Conservation (phyloP, 2,888 invertebrate genomes). For the Conomelus anceps region DNA sequence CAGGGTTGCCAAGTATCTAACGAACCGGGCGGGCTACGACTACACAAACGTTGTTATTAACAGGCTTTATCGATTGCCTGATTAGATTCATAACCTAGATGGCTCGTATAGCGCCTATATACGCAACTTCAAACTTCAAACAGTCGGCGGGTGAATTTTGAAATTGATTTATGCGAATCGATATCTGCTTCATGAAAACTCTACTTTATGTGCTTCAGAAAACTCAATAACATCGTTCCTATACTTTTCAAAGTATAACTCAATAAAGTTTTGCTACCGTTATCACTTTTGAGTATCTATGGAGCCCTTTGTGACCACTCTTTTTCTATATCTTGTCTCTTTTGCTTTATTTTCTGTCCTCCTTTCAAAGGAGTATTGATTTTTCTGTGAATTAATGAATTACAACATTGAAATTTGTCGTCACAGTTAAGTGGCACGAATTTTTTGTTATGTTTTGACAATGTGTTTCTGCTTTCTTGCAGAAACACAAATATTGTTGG, state of each 20-base stretch:
- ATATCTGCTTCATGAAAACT: too few relatives aligned
- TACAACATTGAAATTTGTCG: too few relatives aligned
- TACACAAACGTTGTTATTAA: neutral
- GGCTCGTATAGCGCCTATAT: too few relatives aligned
- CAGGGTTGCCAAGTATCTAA: neutral
- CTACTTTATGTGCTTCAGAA: too few relatives aligned
- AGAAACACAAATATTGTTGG: too few relatives aligned
- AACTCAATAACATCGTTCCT: neutral
- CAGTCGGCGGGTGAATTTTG: neutral
- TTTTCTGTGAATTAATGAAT: too few relatives aligned
- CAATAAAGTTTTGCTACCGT: neutral
- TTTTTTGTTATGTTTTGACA: too few relatives aligned
- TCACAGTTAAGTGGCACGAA: too few relatives aligned
- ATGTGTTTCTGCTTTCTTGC: too few relatives aligned
- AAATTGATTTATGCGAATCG: neutral
- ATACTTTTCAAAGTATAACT: neutral
- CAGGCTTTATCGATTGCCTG: neutral
- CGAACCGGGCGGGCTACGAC: neutral
- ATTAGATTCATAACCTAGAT: neutral
- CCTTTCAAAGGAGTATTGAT: too few relatives aligned
- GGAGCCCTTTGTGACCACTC: neutral
- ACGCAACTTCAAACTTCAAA: neutral
- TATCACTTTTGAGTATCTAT: neutral
- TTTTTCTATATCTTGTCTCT: neutral
- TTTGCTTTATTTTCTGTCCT: neutral